A percentile compares a stretch with the other conserved stretches of the same genome.
phyloP scores from a whole-genome alignment of 2,888 invertebrate species.

The Sympetrum striolatum region DNA sequence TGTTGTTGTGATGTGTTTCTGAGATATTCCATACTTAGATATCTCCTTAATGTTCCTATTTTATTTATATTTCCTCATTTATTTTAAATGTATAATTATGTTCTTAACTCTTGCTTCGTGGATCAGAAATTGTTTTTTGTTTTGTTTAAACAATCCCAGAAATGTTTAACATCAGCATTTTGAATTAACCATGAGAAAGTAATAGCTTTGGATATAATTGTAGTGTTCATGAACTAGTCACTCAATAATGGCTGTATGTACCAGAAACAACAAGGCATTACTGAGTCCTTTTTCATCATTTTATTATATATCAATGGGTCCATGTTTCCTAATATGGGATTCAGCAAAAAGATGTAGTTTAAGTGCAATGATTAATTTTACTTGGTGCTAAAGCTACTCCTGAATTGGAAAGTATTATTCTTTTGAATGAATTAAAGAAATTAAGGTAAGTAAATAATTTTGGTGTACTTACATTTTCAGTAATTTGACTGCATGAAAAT shows the following conservation, averaged over 20 bases:
- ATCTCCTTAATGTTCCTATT: no score
- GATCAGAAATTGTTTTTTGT: not conserved
- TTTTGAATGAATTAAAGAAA: not conserved
- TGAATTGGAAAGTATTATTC: not conserved
- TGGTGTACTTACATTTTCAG: not conserved
- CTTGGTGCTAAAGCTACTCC: not conserved
- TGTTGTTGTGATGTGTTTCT: no score
- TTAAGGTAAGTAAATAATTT: not conserved
- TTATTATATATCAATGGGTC: not conserved
- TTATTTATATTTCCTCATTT: no score
- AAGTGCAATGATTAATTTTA: not conserved
- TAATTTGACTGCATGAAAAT: not conserved
- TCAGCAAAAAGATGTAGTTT: not conserved
- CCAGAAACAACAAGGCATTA: not conserved
- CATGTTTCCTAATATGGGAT: not conserved
- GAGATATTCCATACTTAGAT: no score
- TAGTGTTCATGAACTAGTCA: not conserved
- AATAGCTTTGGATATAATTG: not conserved
- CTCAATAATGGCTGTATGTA: not conserved
- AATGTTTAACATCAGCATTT: not conserved
- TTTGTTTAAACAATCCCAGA: not conserved
- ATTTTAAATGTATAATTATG: not conserved
- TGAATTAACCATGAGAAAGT: not conserved
- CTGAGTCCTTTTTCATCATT: not conserved
- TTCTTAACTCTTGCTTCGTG: not conserved